Evolutionary conservation across 2,888 invertebrate genomes (phyloP).

Genomic region (Philopedon plagiatum): DNA sequence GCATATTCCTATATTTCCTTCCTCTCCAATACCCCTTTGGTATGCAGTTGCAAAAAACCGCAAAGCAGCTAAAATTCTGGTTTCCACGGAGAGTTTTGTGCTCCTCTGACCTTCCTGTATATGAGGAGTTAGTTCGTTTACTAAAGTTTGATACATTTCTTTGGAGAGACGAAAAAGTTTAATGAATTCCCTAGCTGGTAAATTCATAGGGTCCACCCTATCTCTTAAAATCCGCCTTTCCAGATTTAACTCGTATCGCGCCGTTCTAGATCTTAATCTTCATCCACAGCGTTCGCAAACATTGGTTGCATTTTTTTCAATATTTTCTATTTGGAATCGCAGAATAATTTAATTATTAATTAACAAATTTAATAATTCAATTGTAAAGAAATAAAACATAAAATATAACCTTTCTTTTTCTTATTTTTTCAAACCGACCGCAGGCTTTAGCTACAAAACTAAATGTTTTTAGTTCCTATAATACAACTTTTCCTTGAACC

Average conservation of each 20-base stretch:
- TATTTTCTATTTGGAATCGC: conserved; percentile 3
- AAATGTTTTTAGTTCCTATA: conserved; percentile 8
- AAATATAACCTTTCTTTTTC: conserved; percentile 8
- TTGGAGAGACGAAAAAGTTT: not conserved
- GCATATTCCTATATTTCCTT: conserved; percentile 15
- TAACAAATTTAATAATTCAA: not conserved
- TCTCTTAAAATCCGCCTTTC: conserved; percentile 12
- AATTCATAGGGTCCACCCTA: conserved; percentile 3
- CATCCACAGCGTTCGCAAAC: not conserved
- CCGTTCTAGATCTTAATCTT: conserved; percentile 4
- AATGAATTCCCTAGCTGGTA: conserved; percentile 11
- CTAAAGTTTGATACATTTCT: not conserved
- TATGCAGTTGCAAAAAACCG: conserved; percentile 31
- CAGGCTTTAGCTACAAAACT: not conserved
- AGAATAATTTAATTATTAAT: not conserved
- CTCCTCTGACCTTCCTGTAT: conserved; percentile 3
- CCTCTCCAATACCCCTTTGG: conserved; percentile 32
- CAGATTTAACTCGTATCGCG: not conserved
- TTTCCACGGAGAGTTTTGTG: not conserved
- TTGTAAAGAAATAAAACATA: not conserved
- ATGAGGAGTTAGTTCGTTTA: conserved; percentile 1
- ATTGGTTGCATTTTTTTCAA: conserved; percentile 5
- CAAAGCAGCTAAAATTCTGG: conserved; percentile 19
- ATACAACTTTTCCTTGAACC: conserved; percentile 5
- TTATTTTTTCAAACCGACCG: not conserved